Percentiles rank a stretch among this genome's conserved stretches.
Conservation (phyloP, 2,797 vertebrate genomes). For the Gobionotothen gibberifrons region DNA sequence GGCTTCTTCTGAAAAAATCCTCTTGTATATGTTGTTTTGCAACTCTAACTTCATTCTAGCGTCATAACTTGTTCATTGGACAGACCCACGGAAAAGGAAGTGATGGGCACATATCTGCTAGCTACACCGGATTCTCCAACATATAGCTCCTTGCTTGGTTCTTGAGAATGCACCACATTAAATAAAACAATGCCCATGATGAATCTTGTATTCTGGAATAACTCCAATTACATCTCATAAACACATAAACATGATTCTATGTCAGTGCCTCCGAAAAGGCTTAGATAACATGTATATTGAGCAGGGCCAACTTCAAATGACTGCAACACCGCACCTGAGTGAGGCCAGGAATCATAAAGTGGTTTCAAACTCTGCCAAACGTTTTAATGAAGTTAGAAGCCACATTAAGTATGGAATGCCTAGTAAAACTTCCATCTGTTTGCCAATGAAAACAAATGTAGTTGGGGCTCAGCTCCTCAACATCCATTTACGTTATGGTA, state of each 20-base stretch:
- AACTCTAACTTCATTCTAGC: no score
- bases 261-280: slow-evolving; percentile 14
- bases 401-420: slow-evolving; percentile 51
- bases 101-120: no score
- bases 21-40: no score
- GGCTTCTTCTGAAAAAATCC: no score
- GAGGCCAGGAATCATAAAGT: slow-evolving; percentile 36
- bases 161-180: neutral
- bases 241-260: neutral
- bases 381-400: slow-evolving; percentile 69
- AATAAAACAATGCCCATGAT: neutral
- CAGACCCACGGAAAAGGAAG: no score
- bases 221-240: slow-evolving; percentile 5
- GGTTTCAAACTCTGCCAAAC: slow-evolving; percentile 45
- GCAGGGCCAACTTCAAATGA: slow-evolving; percentile 29
- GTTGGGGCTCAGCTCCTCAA: slow-evolving; percentile 28
- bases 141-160: no score
- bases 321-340: slow-evolving; percentile 62
- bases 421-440: slow-evolving; percentile 41
- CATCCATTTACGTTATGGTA: slow-evolving; percentile 14
- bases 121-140: no score
- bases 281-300: slow-evolving; percentile 54
- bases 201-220: neutral
- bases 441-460: slow-evolving; percentile 65
- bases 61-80: no score